Conservation (phyloP, 2,797 vertebrate genomes). For the Euthynnus affinis region DNA sequence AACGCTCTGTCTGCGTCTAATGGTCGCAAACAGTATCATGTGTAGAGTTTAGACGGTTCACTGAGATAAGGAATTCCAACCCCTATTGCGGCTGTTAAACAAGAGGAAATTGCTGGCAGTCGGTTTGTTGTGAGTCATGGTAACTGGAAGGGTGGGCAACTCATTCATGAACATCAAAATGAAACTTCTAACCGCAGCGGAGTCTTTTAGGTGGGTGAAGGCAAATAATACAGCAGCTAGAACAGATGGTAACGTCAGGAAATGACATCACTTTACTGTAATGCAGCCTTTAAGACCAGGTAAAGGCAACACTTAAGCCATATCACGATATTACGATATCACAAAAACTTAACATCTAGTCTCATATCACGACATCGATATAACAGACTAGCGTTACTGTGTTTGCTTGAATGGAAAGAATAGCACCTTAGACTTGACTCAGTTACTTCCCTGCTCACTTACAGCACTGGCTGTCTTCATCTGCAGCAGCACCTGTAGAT, state of each 20-base stretch:
- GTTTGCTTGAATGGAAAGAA: not conserved
- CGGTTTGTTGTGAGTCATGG: constrained; percentile 62
- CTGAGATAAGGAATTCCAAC: not conserved
- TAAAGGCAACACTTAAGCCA: too few species aligned
- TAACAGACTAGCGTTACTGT: not conserved
- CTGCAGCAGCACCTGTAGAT: constrained; percentile 78
- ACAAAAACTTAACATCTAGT: too few species aligned
- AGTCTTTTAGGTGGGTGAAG: too few species aligned
- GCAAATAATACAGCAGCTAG: too few species aligned
- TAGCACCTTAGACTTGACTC: too few species aligned
- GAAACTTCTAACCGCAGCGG: constrained; percentile 9
- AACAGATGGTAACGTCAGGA: too few species aligned
- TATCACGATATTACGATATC: too few species aligned
- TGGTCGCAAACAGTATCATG: not conserved
- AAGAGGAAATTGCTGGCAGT: constrained; percentile 59
- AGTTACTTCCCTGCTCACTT: constrained; percentile 59
- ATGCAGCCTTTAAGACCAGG: too few species aligned
- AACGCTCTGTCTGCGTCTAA: constrained; percentile 1
- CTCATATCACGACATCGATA: too few species aligned
- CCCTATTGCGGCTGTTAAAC: constrained; percentile 15
- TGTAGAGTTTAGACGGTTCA: constrained; percentile 7
- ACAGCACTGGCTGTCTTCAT: constrained; percentile 81
- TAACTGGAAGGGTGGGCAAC: constrained; percentile 56
- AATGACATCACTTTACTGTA: too few species aligned
- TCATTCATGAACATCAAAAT: constrained; percentile 44